Evolutionary conservation across 2,113 vertebrate species (phyloP).

Genomic region (Corythaixoides concolor): DNA sequence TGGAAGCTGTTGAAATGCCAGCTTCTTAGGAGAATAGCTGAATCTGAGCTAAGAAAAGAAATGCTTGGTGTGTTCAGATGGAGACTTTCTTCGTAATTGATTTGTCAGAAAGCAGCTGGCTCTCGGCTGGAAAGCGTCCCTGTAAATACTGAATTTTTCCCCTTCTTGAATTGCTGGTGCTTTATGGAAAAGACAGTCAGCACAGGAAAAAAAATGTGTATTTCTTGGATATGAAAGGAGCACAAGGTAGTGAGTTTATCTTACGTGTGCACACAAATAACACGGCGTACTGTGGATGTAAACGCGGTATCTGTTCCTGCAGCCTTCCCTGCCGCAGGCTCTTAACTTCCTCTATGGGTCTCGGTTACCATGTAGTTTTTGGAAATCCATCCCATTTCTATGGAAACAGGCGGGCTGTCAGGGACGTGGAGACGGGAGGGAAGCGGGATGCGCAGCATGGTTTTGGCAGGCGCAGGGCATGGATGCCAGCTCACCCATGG

Average conservation of each 20-base stretch:
- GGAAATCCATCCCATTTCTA: slow-evolving; percentile 3
- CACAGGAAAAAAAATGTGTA: not conserved
- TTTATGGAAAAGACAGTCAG: not conserved
- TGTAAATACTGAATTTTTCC: not conserved
- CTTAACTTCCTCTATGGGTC: not conserved
- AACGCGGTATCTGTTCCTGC: not conserved
- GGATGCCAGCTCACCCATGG: not conserved
- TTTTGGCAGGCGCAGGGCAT: not conserved
- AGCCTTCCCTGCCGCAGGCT: not conserved
- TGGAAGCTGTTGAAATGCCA: not conserved
- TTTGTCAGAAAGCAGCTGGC: not conserved
- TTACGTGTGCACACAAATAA: not conserved
- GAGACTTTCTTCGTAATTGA: not conserved
- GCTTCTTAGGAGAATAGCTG: not conserved
- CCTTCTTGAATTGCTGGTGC: not conserved
- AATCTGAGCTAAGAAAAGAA: not conserved
- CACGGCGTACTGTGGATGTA: not conserved
- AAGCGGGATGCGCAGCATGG: not conserved
- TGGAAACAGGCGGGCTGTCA: slow-evolving; percentile 23
- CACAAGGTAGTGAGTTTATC: not conserved
- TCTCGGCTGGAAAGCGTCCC: not conserved
- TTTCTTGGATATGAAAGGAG: not conserved
- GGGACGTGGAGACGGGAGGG: not conserved
- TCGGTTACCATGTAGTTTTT: not conserved
- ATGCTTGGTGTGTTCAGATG: not conserved